A percentile compares a stretch with the other conserved stretches of the same genome.
Evolutionary conservation across 2,888 invertebrate species (phyloP).

Genomic region (Ormyrus labotus): DNA sequence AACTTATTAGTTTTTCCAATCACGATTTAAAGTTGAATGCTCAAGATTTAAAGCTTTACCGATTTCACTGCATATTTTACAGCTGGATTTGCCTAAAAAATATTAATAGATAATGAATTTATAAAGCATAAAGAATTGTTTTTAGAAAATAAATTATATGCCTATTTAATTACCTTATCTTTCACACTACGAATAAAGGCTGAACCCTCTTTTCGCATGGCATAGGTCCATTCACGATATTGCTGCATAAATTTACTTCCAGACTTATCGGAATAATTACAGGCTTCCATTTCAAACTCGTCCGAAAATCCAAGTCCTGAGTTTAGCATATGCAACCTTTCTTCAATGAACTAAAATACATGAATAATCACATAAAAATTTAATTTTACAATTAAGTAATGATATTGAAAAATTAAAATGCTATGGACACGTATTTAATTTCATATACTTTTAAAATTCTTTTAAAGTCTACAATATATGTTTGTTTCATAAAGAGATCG

Average conservation of each 20-base stretch:
- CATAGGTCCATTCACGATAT: conserved; percentile 88
- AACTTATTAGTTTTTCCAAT: background rate
- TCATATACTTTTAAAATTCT: too few species aligned
- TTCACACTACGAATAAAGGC: conserved; percentile 92
- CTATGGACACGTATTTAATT: too few species aligned
- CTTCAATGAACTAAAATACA: conserved; percentile 89
- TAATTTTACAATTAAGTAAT: conserved; percentile 1
- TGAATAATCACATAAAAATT: background rate
- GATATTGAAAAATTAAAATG: too few species aligned
- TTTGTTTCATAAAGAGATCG: conserved; percentile 36
- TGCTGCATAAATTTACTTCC: conserved; percentile 82
- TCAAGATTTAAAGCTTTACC: conserved; percentile 80
- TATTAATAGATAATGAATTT: conserved; percentile 66
- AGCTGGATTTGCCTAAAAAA: conserved; percentile 92
- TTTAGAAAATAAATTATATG: too few species aligned
- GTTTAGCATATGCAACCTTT: conserved; percentile 93
- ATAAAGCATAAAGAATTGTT: too few species aligned
- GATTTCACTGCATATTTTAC: conserved; percentile 95
- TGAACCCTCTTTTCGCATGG: conserved; percentile 87
- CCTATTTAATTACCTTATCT: conserved; percentile 82
- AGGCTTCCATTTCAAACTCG: conserved; percentile 95
- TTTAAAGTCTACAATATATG: conserved; percentile 26
- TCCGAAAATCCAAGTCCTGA: conserved; percentile 95
- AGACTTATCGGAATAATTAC: conserved; percentile 82
- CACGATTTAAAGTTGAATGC: background rate